These are phyloP conservation scores for Arothron firmamentum DNA, from an alignment of 2,113 vertebrate genomes.

Conservation along the genomic window DNA sequence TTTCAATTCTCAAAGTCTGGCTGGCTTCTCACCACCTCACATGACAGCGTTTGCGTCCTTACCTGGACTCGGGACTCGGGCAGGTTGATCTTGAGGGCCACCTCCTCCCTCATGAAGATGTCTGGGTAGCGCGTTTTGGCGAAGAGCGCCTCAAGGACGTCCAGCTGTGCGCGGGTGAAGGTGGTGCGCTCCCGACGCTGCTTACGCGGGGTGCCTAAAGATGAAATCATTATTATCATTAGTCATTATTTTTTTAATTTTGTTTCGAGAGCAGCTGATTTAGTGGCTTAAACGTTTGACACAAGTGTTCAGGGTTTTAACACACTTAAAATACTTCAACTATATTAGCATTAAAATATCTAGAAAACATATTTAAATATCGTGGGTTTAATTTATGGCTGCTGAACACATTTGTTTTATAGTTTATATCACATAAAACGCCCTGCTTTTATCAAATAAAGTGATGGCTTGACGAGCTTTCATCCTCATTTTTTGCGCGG, in stretches of 20 bases:
- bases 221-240: constrained; percentile 4
- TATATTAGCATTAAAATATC: background rate
- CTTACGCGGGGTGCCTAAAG: constrained; percentile 76
- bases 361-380: no score
- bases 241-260: constrained; percentile 7
- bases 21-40: background rate
- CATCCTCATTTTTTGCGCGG: background rate
- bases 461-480: background rate
- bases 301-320: background rate
- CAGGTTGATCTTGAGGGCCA: constrained; percentile 85
- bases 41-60: background rate
- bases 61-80: constrained; percentile 87
- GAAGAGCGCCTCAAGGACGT: constrained; percentile 83
- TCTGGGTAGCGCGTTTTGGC: constrained; percentile 86
- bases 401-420: no score
- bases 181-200: constrained; percentile 85
- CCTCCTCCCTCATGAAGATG: constrained; percentile 88
- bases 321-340: no score
- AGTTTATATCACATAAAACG: no score
- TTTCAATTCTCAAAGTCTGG: background rate
- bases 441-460: no score
- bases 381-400: no score
- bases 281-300: no score
- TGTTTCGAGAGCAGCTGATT: background rate
- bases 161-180: constrained; percentile 84